Evolutionary conservation across 1,140 invertebrate species (phyloP).

Genomic region (Drosophila lowei): DNA sequence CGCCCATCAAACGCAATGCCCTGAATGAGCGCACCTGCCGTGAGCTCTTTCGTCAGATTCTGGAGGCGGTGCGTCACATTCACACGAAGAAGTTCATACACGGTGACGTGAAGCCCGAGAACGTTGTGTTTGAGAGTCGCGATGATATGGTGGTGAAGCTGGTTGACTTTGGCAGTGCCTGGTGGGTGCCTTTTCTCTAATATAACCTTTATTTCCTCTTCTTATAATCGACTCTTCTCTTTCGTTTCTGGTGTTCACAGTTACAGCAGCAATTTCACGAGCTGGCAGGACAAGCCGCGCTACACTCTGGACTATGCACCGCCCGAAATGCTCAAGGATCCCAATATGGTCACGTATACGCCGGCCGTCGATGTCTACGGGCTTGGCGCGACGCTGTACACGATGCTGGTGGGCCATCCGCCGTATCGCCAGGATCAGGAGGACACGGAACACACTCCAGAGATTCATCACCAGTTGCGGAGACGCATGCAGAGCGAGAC

Average conservation of each 20-base stretch:
- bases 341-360: constrained; percentile 87
- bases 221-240: background rate
- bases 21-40: constrained; percentile 88
- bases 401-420: constrained; percentile 92
- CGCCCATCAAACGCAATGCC: constrained; percentile 86
- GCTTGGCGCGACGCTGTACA: constrained; percentile 93
- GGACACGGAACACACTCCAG: constrained; percentile 41
- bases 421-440: constrained; percentile 85
- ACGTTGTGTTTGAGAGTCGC: constrained; percentile 88
- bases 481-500: constrained; percentile 53
- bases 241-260: constrained; percentile 69
- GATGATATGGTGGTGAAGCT: constrained; percentile 88
- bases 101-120: constrained; percentile 95
- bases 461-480: constrained; percentile 48
- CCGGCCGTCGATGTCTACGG: constrained; percentile 96
- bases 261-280: constrained; percentile 85
- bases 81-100: constrained; percentile 92
- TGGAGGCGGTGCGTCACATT: constrained; percentile 91
- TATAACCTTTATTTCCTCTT: background rate
- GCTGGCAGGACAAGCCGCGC: constrained; percentile 91
- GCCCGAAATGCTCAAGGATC: constrained; percentile 90
- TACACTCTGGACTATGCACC: constrained; percentile 95
- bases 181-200: constrained; percentile 31
- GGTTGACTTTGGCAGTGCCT: constrained; percentile 96
- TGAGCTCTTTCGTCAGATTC: constrained; percentile 89